Base-by-base conservation (phyloP, 2,797 vertebrate species). In the Galagoides demidoff region DNA sequence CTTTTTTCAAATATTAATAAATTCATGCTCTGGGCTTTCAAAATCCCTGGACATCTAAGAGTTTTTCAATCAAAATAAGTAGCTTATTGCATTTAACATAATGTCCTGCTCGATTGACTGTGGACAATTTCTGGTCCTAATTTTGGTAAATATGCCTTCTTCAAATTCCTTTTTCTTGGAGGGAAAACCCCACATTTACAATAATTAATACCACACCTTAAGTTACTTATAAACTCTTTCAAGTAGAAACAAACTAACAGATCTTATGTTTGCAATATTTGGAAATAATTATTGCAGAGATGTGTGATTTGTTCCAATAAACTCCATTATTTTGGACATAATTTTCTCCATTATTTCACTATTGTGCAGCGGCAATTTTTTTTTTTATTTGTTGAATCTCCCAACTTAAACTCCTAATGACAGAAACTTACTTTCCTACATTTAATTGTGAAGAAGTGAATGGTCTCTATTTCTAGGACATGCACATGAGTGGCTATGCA, bases 251-350 rank as follows among this genome's bases (percentile, higher is more conserved):
- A 86, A 92, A 2, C n/a, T 79, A n/a, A 29, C 8, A 55, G 16
- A 59, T 73, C 45, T 52, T 23, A 7, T 78, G 5, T 31, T 90
- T 63, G 1, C 63, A 83, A 90, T 1, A 57, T 68, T 93, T 83
- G 34, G 52, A 92, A 93, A 86, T 61, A 71, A 91, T 27, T 59
- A 10, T 64, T 86, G 19, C 45, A 83, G 83, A 92, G 70, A 94
- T 45, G 52, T 19, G 5, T 2, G 39, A 13, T 49, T 79, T 79
- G 34, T 64, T 34, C 11, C 20, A 61, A 10, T 68, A 71, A 83
- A 27, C 59, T 39, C 61, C 61, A 66, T 52, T 52, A 82, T 92
- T 77, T 89, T 27, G 89, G 43, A 79, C 20, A 49, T 52, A 31
- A 52, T 52, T 52, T 52, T 52, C 59, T 39, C 61, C 61, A 71